These are phyloP conservation scores for Idaea straminata DNA, from an alignment of 2,888 invertebrate species.

Conservation along the genomic window DNA sequence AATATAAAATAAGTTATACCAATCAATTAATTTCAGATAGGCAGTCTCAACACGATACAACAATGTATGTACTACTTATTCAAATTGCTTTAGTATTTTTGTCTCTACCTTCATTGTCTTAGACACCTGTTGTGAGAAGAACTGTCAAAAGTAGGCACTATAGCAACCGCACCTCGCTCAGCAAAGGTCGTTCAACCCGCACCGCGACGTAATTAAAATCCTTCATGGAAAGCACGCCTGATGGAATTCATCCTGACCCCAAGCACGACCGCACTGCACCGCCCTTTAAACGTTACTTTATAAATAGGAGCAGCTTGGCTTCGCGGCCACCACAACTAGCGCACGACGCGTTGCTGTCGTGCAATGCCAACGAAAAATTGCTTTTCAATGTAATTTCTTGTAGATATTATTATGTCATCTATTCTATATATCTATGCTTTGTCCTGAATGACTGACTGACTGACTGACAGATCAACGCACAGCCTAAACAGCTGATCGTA, in stretches of 20 bases:
- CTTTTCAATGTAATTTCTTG: constrained; percentile 17
- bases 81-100: background rate
- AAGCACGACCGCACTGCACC: constrained; percentile 64
- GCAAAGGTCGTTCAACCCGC: constrained; percentile 60
- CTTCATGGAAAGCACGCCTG: constrained; percentile 76
- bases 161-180: constrained; percentile 47
- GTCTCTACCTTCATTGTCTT: constrained; percentile 13
- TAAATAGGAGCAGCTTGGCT: constrained; percentile 62
- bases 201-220: constrained; percentile 76
- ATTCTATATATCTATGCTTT: background rate
- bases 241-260: constrained; percentile 75
- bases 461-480: too few relatives aligned
- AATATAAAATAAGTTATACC: background rate
- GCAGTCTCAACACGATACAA: background rate
- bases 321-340: constrained; percentile 27
- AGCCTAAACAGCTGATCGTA: too few relatives aligned
- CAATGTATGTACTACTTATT: background rate
- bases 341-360: constrained; percentile 29
- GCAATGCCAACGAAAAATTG: constrained; percentile 20
- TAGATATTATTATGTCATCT: constrained; percentile 12
- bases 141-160: constrained; percentile 55
- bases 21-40: background rate
- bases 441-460: too few relatives aligned
- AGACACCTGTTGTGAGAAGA: constrained; percentile 54
- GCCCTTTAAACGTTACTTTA: constrained; percentile 70